Evolutionary conservation across 2,797 vertebrate genomes (phyloP), one percentile per base, ranked within the genome.

Genomic region (Eulemur mongoz): DNA sequence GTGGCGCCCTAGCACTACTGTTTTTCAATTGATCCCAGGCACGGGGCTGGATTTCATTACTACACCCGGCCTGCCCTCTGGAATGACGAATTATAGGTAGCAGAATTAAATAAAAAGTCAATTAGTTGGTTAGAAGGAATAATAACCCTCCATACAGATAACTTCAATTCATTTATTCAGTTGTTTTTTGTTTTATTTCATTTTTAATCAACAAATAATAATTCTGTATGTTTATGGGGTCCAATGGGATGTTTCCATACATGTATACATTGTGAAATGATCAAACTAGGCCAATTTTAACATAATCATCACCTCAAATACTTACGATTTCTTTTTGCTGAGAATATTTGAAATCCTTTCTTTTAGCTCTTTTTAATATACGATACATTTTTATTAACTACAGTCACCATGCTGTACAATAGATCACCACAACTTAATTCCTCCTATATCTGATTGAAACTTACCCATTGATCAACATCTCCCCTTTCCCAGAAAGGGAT

Each of bases 1-100:
- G 93, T 93, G 97, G 95, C 69, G 75, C 88, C 90, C 70, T 15
- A 83, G 67, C 50, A 95, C 84, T 13, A 9, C 67, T 38, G 14
- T 38, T 50, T 57, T 50, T 61, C 17, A 38, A 45, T 38, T 8
- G 25, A 59, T 54, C 43, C 20, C 69, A 7, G 12, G 18, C 30
- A 6, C 32, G 13, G 25, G 27, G 52, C 52, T 15, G 32, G 81
- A 48, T 38, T n/a, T 38, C 48, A 2, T 43, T 11, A 7, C 20
- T 9, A 32, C 18, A 10, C 23, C 25, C 10, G 15, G n/a, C 32
- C 32, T 84, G 57, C 14, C 18, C 27, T 38, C 27, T 14, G 14
- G 13, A 91, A 91, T 61, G 57, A 30, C 63, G 20, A 32, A 27
- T 48, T 54, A 9, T 75, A 27, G 63, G 40, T 2, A 63, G n/a